phyloP scores from a whole-genome alignment of 2,113 vertebrate genomes.

The Pluvianellus socialis region DNA sequence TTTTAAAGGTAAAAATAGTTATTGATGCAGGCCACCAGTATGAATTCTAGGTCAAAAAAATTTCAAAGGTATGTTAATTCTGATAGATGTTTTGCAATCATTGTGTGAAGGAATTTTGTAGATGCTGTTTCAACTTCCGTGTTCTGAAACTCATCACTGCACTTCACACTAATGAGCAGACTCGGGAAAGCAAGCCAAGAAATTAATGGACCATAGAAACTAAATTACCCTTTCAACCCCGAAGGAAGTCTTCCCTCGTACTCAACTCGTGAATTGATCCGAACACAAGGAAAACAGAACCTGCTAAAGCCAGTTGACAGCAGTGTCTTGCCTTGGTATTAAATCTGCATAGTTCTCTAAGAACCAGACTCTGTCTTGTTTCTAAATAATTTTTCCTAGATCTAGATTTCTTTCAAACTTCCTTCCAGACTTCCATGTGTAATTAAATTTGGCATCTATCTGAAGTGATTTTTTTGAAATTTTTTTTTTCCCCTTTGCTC shows the following conservation, averaged over 20 bases:
- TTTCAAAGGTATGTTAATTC: conserved; percentile 1
- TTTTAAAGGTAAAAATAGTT: background rate
- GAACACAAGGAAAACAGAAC: conserved; percentile 8
- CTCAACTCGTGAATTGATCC: conserved; percentile 14
- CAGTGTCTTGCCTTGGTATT: background rate
- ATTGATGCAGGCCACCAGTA: background rate
- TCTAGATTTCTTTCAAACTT: background rate
- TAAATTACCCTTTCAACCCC: conserved; percentile 62
- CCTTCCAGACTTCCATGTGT: background rate
- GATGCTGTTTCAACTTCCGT: conserved; percentile 27
- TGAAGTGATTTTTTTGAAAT: background rate
- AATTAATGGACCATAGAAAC: conserved; percentile 62
- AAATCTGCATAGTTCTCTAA: background rate
- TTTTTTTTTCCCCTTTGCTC: background rate
- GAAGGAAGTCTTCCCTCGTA: conserved; percentile 17
- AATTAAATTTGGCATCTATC: background rate
- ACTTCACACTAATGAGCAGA: conserved; percentile 46
- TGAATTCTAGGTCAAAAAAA: background rate
- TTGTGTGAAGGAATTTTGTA: conserved; percentile 29
- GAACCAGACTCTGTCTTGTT: background rate
- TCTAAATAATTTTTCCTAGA: background rate
- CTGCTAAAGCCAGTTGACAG: conserved; percentile 18
- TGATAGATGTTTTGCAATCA: background rate
- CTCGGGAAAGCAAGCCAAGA: conserved; percentile 42
- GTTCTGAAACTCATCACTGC: conserved; percentile 21